A percentile compares a stretch with the other conserved stretches of the same genome.
Conservation (phyloP, 2,113 vertebrate genomes). For the Bambusicola thoracicus region DNA sequence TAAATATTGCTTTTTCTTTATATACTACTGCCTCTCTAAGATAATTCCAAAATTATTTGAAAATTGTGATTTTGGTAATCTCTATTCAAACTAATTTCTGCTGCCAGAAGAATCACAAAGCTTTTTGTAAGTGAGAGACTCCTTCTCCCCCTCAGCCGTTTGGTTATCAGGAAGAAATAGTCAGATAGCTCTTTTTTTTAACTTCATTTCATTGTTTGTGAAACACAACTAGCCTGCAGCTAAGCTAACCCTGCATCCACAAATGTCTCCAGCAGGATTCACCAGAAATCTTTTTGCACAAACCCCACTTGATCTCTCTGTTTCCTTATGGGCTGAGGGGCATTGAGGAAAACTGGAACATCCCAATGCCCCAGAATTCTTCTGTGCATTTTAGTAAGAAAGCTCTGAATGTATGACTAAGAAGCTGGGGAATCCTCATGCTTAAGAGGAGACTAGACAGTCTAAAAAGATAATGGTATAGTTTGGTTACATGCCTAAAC, state of each 20-base stretch:
- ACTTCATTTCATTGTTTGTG: neutral
- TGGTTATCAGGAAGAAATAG: neutral
- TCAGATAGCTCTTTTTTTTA: neutral
- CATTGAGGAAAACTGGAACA: neutral
- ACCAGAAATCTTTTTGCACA: neutral
- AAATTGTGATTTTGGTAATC: neutral
- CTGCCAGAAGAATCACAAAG: neutral
- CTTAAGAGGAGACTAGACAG: neutral
- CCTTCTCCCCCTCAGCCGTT: neutral
- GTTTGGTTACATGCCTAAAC: neutral
- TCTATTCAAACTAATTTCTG: neutral
- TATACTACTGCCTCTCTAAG: neutral
- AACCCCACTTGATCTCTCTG: neutral
- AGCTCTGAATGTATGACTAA: neutral
- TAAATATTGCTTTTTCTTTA: neutral
- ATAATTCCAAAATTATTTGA: neutral
- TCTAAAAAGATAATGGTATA: neutral
- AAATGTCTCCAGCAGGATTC: neutral
- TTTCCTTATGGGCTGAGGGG: neutral
- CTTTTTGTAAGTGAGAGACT: neutral
- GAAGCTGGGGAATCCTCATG: neutral
- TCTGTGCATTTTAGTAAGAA: neutral
- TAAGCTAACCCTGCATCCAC: neutral
- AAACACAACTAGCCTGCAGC: neutral
- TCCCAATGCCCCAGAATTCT: neutral